Evolutionary conservation across 2,888 invertebrate species (phyloP).

Genomic region (Zootermopsis nevadensis): DNA sequence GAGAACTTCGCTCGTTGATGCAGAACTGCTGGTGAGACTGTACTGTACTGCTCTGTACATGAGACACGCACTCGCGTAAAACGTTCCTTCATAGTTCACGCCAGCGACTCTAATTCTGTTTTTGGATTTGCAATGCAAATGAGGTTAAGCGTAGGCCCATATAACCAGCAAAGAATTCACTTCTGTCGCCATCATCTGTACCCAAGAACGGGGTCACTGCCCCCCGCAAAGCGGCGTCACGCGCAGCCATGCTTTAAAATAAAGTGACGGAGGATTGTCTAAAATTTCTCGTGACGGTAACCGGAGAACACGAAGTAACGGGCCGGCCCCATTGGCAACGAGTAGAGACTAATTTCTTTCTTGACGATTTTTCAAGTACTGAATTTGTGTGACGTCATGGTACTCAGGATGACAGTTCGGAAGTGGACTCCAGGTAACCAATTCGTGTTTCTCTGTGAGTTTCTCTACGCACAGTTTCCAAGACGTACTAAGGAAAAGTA

Average conservation of each 20-base stretch:
- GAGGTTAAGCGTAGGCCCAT: constrained; percentile 38
- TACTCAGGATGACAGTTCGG: too few relatives aligned
- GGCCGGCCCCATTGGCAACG: too few relatives aligned
- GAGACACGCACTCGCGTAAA: constrained; percentile 33
- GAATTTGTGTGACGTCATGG: too few relatives aligned
- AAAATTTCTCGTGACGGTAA: too few relatives aligned
- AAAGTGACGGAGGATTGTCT: not conserved
- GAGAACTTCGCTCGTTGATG: too few relatives aligned
- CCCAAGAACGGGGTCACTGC: not conserved
- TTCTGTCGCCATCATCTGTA: not conserved
- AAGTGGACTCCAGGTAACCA: too few relatives aligned
- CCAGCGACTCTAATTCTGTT: constrained; percentile 38
- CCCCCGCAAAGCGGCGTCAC: not conserved
- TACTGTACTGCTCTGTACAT: not conserved
- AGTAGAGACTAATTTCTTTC: too few relatives aligned
- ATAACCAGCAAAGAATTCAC: constrained; percentile 19
- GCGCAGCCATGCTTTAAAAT: not conserved
- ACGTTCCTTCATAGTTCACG: constrained; percentile 42
- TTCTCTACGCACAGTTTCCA: too few relatives aligned
- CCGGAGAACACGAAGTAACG: too few relatives aligned
- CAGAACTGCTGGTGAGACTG: not conserved
- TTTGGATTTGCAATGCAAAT: constrained; percentile 45
- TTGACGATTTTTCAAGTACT: too few relatives aligned
- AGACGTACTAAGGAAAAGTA: too few relatives aligned
- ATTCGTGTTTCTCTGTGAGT: too few relatives aligned